Conservation (phyloP, 1,140 invertebrate genomes). For the Aphis gossypii region DNA sequence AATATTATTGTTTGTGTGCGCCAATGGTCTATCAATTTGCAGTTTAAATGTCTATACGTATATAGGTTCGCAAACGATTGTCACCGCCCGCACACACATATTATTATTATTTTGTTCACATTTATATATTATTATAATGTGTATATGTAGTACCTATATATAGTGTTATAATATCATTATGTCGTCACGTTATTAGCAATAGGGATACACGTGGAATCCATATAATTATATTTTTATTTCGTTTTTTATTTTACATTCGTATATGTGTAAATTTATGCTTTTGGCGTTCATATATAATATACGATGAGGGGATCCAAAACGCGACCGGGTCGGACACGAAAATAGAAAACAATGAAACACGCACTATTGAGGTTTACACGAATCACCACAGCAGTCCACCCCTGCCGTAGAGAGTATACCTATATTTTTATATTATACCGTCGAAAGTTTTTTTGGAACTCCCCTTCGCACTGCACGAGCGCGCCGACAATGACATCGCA, state of each 20-base stretch:
- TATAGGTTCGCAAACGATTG: neutral
- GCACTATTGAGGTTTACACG: slow-evolving; percentile 6
- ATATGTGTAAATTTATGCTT: neutral
- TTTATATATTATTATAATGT: neutral
- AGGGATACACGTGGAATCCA: neutral
- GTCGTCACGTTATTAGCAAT: neutral
- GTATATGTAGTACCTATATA: neutral
- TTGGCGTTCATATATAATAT: neutral
- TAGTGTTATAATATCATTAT: neutral
- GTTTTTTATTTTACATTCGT: neutral
- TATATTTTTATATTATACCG: neutral
- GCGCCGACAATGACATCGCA: neutral
- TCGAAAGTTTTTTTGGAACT: slow-evolving; percentile 17
- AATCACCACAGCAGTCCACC: slow-evolving; percentile 16
- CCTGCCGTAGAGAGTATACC: neutral
- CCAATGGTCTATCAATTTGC: neutral
- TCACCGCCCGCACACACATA: neutral
- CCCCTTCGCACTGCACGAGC: neutral
- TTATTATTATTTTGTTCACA: neutral
- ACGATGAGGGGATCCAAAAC: neutral
- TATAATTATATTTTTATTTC: neutral
- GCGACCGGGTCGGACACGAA: neutral
- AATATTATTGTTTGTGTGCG: neutral
- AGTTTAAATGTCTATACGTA: neutral
- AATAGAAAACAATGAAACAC: slow-evolving; percentile 13